Evolutionary conservation across 2,797 vertebrate species (phyloP), one percentile per base, ranked within the genome.

Genomic region (Anguilla pacifica): DNA sequence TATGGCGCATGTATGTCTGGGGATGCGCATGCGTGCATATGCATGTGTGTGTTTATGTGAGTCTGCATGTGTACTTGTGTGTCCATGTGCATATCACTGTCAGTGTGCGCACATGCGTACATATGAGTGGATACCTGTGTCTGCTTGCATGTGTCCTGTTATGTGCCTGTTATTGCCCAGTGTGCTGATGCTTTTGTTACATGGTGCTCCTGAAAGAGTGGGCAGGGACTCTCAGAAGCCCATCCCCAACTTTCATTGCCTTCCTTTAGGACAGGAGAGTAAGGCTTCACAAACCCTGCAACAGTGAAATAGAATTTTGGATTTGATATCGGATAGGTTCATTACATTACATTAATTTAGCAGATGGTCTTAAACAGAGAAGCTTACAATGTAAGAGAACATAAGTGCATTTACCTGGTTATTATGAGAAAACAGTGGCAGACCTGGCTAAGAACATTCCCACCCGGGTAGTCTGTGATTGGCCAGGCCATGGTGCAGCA

Each of bases 41-140:
- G 2, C 53, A 25, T 85, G 84, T 43, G 4, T 43, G 4, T 25
- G 31, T 85, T 1, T 9, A 7, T 61, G 49, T 84, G 51, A 25
- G 39, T 28, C 3, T 19, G 25, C 11, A 7, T 84, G 49, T 83
- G 82, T 49, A 46, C 13, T 46, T 9, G 25, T 85, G 22, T 43
- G 93, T 95, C 0, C 67, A 89, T 91, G 19, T 74, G 25, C 88
- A 64, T 91, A 77, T 87, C 25, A 15, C 64, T 28, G 46, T 31
- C 35, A 67, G 31, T 46, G 43, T 51, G 83, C 74, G 77, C 46
- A 55, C 59, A 61, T 9, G n/a, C n/a, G 64, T 67, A 67, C 25
- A 25, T n/a, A 35, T 74, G 72, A 6, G 64, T 67, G 72, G 3
- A 17, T 39, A 1, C n/a, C 11, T 72, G 72, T 35, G 31, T 67